Base-by-base conservation (phyloP, 2,797 vertebrate species). In the Sebastes steindachneri region DNA sequence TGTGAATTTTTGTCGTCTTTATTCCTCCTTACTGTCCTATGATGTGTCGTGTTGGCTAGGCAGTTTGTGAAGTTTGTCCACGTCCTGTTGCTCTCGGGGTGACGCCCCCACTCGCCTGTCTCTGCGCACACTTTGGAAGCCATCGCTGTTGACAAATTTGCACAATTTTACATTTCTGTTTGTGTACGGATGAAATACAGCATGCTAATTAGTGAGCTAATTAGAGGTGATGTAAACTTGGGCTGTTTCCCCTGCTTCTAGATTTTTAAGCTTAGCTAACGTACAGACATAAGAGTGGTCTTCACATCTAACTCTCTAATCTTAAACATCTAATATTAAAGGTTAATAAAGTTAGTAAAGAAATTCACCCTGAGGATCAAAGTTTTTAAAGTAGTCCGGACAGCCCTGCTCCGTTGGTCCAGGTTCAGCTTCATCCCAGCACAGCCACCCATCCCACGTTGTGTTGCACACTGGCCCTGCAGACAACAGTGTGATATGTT, bases 371-470 rank as follows among this genome's bases (percentile, higher is more conserved):
- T 94, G 93, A 3, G 97, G 94, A 88, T 99, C 97, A 72, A 99
- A 99, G 77, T 99, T 95, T 2, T 94, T 82, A 37, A 88, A 99
- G 86, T 99, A 99, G 82, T 97, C 97, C 1, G 99, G 98, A 77
- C 99, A 99, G 66, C 91, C 95, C 86, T 99, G 98, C 79, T 96
- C 95, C 0, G 96, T 96, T 0, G 94, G 75, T 26, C 98, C 98
- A 0, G 96, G 96, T 4, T 96, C 92, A 0, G 96, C 94, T 17
- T 97, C 96, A 0, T 96, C 97, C 99, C 99, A 99, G 85, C 99
- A 99, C 66, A 99, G 82, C 99, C 99, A 99, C 0, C 98, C 99
- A 10, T 99, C 99, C 99, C 99, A 99, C 0, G 98, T 99, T 4
- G 93, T 94, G 88, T 97, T 99, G 91, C 99, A 99, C 87, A 93